These are phyloP conservation scores for Macroglossus sobrinus DNA, from an alignment of 2,113 vertebrate species.

Conservation along the genomic window DNA sequence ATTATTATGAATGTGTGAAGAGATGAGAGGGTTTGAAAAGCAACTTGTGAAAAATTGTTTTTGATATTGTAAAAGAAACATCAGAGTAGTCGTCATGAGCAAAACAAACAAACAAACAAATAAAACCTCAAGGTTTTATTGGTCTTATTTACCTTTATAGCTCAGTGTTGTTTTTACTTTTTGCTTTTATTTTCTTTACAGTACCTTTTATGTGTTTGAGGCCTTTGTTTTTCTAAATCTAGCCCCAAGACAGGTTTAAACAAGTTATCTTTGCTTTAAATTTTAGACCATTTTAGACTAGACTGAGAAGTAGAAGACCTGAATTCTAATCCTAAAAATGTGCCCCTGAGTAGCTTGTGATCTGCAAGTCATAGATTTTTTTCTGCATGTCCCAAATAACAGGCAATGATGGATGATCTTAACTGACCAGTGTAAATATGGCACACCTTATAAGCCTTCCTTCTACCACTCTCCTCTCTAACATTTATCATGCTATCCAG, in stretches of 20 bases:
- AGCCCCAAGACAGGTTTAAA: not conserved
- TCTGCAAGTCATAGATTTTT: not conserved
- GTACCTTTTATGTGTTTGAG: not conserved
- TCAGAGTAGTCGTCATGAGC: not conserved
- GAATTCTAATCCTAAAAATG: not conserved
- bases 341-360: not conserved
- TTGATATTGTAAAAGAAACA: not conserved
- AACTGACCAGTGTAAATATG: not conserved
- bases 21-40: not conserved
- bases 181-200: not conserved
- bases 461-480: not conserved
- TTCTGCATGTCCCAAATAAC: not conserved
- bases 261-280: not conserved
- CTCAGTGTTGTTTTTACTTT: not conserved
- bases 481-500: not conserved
- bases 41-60: not conserved
- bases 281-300: not conserved
- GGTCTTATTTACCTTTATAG: not conserved
- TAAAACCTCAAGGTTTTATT: not conserved
- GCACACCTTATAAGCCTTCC: not conserved
- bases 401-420: not conserved
- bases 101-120: not conserved
- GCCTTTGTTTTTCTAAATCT: not conserved
- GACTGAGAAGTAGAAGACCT: not conserved
- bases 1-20: not conserved